Conservation (phyloP, 2,888 invertebrate genomes). For the Ferrisia virgata region DNA sequence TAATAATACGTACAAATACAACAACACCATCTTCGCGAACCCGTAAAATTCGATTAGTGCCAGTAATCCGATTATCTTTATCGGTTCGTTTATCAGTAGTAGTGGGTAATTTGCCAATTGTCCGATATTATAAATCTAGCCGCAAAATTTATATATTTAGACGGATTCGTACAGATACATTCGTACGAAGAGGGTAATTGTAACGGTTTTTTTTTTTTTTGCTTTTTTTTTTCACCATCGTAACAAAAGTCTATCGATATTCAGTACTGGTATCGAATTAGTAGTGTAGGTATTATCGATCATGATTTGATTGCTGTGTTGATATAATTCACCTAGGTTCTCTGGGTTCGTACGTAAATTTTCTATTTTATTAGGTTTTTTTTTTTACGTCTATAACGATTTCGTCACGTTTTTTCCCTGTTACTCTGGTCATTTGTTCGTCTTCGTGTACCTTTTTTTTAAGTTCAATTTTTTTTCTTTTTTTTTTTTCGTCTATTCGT, state of each 20-base stretch:
- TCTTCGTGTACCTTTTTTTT: no score
- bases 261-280: no score
- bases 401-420: background rate
- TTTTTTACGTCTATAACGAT: background rate
- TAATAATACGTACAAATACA: no score
- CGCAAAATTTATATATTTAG: no score
- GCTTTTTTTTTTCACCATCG: no score
- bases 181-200: background rate
- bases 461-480: no score
- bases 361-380: background rate
- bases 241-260: background rate
- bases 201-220: conserved; percentile 21
- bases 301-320: background rate
- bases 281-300: background rate
- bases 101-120: background rate
- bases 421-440: no score
- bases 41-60: background rate
- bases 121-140: background rate
- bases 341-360: no score
- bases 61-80: background rate
- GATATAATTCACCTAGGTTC: no score
- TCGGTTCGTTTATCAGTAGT: background rate
- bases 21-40: background rate
- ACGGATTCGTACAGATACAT: no score
- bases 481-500: background rate